Base-by-base conservation (phyloP, 2,797 vertebrate genomes). In the Lagodon rhomboides region DNA sequence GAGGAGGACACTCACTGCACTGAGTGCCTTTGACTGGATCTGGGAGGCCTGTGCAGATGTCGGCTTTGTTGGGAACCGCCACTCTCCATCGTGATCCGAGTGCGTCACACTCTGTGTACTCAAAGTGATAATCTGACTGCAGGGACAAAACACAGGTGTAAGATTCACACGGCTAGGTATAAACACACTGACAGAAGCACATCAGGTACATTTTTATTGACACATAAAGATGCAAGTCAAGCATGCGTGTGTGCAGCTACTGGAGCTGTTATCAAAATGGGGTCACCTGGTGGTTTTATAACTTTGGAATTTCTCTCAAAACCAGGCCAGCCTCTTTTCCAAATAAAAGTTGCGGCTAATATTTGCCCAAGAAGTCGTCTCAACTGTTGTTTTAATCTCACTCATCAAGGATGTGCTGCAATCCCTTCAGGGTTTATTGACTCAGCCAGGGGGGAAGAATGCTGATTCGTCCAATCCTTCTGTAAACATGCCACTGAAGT, bases 121-220 rank as follows among this genome's bases (percentile, higher is more conserved):
- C 98, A 55, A 97, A 99, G 94, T 99, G 97, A 93, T 98, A 99
- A 91, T 99, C 97, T 0, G 97, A 98, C 98, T 99, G 95, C 63
- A 92, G 84, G 68, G 83, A 49, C 60, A 82, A 80, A 59, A 71
- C 9, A 89, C 66, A 91, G 78, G 64, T 79, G 90, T 72, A 73
- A 72, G 67, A 63, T 75, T 93, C 83, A 85, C 87, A 93, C 68
- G 71, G 3, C 12, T 41, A 4, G 6, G 73, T 5, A 12, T 61
- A n/a, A 68, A 27, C 12, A 17, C 16, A 62, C 13, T 12, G 3
- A 23, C 13, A 43, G 4, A 41, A 50, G 9, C 12, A 20, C 5
- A 23, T 51, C 2, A 49, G 7, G 67, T 15, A 27, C 13, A 27
- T 55, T 18, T 38, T n/a, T 13, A 54, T 9, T 34, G 12, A 49